Conservation (phyloP, 2,113 vertebrate genomes). For the Synodontis membranacea region DNA sequence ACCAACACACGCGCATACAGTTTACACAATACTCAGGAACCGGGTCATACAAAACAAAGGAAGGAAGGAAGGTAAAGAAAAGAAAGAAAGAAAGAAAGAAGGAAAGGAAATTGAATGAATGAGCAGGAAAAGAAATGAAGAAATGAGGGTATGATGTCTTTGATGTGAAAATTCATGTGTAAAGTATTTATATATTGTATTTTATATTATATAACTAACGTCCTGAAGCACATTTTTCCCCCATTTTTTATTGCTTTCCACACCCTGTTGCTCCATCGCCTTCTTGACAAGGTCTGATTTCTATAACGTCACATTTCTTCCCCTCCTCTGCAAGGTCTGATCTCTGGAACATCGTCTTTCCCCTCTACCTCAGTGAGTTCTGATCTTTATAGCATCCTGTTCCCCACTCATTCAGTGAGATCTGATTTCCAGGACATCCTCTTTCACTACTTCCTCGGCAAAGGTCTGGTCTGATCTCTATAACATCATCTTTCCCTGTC, state of each 20-base stretch:
- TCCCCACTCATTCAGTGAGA: too few species aligned
- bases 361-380: too few species aligned
- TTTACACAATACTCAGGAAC: not conserved
- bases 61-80: not conserved
- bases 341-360: not conserved
- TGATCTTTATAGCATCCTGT: too few species aligned
- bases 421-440: not conserved
- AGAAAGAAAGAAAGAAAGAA: not conserved
- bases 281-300: not conserved
- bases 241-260: not conserved
- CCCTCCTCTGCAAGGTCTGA: too few species aligned
- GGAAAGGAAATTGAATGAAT: not conserved
- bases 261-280: too few species aligned
- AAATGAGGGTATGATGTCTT: not conserved
- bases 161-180: conserved; percentile 2
- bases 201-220: not conserved
- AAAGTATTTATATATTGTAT: too few species aligned
- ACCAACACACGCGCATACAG: not conserved
- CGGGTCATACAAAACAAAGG: not conserved
- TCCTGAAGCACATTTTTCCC: not conserved
- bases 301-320: too few species aligned
- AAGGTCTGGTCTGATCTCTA: not conserved
- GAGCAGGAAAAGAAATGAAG: too few species aligned
- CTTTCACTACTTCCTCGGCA: not conserved
- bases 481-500: too few species aligned